Base-by-base conservation (phyloP, 2,888 invertebrate genomes). In the Thymelicus acteon region DNA sequence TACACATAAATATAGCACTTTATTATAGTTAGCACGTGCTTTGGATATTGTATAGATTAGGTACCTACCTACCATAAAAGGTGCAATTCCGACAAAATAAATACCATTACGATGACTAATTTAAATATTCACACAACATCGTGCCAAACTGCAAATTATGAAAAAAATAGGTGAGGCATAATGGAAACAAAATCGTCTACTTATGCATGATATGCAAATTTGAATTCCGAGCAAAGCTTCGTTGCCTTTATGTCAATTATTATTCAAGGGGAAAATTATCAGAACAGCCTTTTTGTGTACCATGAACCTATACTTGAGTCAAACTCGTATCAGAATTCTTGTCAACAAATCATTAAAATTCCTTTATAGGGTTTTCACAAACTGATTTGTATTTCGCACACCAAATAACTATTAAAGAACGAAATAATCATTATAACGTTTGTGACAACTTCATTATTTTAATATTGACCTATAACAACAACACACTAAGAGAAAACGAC, bases 191-290 rank as follows among this genome's bases (percentile, higher is more conserved):
- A 76, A 79, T 75, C 72, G 76, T 74, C 75, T 80, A 77, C 78
- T 78, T 77, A 80, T 76, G 77, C 82, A 83, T 78, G 79, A 82
- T 80, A 85, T 82, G 80, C 76, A 80, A 81, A 85, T 85, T 80
- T 80, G 75, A 76, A 79, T 77, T 73, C 44, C 60, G 40, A 60
- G 44, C 49, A 64, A 70, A 64, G 64, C 70, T 64, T 60, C 60
- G 70, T 48, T 49, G 44, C 64, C 31, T 52, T 70, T 64, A 60
- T 49, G 54, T 64, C 52, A 48, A 64, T 70, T 64, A 70, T 70
- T 64, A 64, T 70, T 70, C 70, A 60, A 60, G 60, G 44, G 24
- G 63, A 60, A 69, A 49, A 69, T 48, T 52, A 19, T 15, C 52
- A 52, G 31, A 47, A 63, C 57, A 58, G 24, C 48, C 40, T n/a